Base-by-base conservation (phyloP, 2,888 invertebrate species). In the Scaptomyza caliginosa region DNA sequence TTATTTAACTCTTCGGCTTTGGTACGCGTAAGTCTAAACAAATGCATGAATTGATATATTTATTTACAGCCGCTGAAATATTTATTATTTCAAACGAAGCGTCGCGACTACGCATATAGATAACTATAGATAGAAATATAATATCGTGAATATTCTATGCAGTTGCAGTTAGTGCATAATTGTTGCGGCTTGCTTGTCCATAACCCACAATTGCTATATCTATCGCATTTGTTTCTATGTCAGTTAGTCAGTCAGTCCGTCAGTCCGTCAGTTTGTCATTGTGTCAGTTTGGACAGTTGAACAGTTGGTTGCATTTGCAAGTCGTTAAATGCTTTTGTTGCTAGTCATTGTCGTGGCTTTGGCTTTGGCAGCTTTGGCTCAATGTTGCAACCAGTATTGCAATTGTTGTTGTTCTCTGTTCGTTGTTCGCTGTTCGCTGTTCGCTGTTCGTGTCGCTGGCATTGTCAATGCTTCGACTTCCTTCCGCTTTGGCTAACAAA, bases 321-420 rank as follows among this genome's bases (percentile, higher is more conserved):
- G 85, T 87, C 82, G 85, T 71, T 87, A 87, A 83, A 84, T 87
- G 77, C 84, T 80, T 86, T 76, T 79, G 69, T 77, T 74, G 76
- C 65, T 65, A 62, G 45, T 50, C 74, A 66, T 66, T 70, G 57
- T 55, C 49, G 57, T 58, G 49, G 26, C 40, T 42, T 26, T 23
- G 40, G 38, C 7, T 24, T 24, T 24, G 24, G 7, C 24, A 0
- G 0, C 1, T 28, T 3, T 10, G 4, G 28, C 42, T 39, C 7
- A 68, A 57, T n/a, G 30, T 62, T 74, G 54, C 71, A 74, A 57
- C 74, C 42, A 52, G n/a, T 45, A 43, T 28, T 58, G 23, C 30
- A 11, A 28, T 38, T 49, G 46, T 38, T 34, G 42, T 16, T 46
- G 39, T 8, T 10, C 30, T 34, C 6, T 50, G 16, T 17, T 45